A percentile compares a stretch with the other conserved stretches of the same genome.
These are phyloP conservation scores for Myrmecobius fasciatus DNA, from an alignment of 2,113 vertebrate genomes.

Conservation along the genomic window DNA sequence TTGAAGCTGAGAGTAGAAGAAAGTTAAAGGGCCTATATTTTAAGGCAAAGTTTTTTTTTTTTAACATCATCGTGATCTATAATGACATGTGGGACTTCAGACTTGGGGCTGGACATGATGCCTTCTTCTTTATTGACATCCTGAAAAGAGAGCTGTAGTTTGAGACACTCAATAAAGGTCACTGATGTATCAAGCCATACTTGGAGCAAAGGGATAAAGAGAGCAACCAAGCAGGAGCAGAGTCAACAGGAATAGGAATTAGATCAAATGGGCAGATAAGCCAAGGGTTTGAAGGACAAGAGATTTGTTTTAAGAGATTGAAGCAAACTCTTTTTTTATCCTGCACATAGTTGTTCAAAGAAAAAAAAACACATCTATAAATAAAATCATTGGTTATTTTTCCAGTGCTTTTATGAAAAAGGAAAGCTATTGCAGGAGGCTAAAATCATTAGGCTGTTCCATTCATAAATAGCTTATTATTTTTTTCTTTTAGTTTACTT, in stretches of 20 bases:
- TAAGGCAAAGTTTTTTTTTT: not conserved
- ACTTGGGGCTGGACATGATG: not conserved
- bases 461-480: not conserved
- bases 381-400: constrained; percentile 49
- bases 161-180: constrained; percentile 57
- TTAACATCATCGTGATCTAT: not conserved
- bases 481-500: constrained; percentile 27
- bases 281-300: constrained; percentile 20
- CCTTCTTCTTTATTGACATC: not conserved
- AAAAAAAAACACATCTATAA: constrained; percentile 56
- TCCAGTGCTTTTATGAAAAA: constrained; percentile 21
- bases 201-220: constrained; percentile 19
- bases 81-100: not conserved
- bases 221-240: not conserved
- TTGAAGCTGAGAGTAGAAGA: not conserved
- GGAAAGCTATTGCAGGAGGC: constrained; percentile 10
- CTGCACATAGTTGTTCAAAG: constrained; percentile 31
- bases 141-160: constrained; percentile 27
- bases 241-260: not conserved
- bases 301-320: constrained; percentile 43
- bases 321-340: constrained; percentile 32
- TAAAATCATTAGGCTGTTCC: not conserved
- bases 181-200: constrained; percentile 11
- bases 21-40: too few species aligned
- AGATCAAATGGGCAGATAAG: constrained; percentile 5